Percentiles rank a stretch among this genome's conserved stretches.
phyloP scores from a whole-genome alignment of 1,140 invertebrate species.

The Ceratina calcarata region DNA sequence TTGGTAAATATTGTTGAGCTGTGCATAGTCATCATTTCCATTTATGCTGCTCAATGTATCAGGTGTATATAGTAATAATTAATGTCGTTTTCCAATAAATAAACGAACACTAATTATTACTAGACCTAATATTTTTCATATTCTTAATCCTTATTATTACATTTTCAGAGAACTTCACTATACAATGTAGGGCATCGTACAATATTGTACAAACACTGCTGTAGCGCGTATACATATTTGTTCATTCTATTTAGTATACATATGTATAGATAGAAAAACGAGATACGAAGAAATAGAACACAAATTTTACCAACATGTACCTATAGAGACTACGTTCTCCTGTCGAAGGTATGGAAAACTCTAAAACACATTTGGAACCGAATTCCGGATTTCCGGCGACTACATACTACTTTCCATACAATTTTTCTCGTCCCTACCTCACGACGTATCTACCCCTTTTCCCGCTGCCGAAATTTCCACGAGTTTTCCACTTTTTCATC shows the following conservation, averaged over 20 bases:
- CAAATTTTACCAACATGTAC: not conserved
- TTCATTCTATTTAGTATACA: too few species aligned
- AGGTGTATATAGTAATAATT: too few species aligned
- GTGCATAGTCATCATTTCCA: too few species aligned
- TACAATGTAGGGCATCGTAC: too few species aligned
- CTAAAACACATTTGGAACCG: slow-evolving; percentile 11
- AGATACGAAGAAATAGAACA: not conserved
- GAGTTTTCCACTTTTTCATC: slow-evolving; percentile 50
- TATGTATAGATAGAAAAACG: too few species aligned
- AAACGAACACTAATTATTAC: too few species aligned
- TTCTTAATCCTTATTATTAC: not conserved
- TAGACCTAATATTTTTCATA: too few species aligned
- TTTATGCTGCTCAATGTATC: too few species aligned
- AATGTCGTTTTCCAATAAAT: too few species aligned
- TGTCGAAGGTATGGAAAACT: not conserved
- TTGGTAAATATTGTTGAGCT: slow-evolving; percentile 6
- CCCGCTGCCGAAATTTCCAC: slow-evolving; percentile 15
- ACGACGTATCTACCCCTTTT: not conserved
- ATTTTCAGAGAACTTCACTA: not conserved
- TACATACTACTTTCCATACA: slow-evolving; percentile 13
- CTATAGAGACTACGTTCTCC: not conserved
- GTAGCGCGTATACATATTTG: too few species aligned
- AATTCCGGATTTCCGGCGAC: slow-evolving; percentile 25
- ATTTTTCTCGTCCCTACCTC: slow-evolving; percentile 7
- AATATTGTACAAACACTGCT: too few species aligned